phyloP scores from a whole-genome alignment of 2,797 vertebrate genomes.

The Sus cebifrons region DNA sequence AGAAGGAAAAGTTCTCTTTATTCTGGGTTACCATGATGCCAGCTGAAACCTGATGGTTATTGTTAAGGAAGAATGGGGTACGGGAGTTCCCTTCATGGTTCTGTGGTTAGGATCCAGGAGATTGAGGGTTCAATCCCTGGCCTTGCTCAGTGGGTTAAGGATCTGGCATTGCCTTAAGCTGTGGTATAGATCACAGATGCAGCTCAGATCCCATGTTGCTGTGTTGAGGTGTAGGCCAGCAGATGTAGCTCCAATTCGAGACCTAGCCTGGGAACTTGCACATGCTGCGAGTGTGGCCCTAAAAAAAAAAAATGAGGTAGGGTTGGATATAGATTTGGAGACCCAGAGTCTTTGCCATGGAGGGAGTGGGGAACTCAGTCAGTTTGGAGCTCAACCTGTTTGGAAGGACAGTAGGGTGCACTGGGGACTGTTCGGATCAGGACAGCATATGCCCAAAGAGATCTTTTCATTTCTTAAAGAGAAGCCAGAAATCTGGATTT shows the following conservation, averaged over 20 bases:
- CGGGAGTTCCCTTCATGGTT: no score
- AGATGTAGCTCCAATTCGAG: no score
- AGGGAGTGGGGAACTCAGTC: neutral
- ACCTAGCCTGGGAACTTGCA: no score
- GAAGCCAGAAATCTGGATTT: conserved; percentile 46
- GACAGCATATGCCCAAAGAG: neutral
- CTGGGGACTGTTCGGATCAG: neutral
- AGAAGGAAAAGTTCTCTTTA: neutral
- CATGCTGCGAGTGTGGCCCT: no score
- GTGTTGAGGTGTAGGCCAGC: no score
- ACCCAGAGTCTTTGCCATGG: neutral
- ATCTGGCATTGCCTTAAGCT: no score
- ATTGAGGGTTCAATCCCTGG: no score
- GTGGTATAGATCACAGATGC: no score
- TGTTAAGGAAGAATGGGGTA: neutral
- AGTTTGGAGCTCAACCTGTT: no score
- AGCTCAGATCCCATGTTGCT: no score
- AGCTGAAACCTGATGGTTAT: conserved; percentile 1
- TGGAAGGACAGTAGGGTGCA: neutral
- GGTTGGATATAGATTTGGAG: neutral
- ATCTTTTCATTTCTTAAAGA: conserved; percentile 9
- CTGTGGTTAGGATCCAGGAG: no score
- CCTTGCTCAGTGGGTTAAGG: no score
- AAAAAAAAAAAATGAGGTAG: neutral
- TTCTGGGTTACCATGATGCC: neutral